phyloP scores from a whole-genome alignment of 30 jellyfish, hydroid and myxozoan genomes.

The Aurelia aurita complex sp. Pacific region DNA sequence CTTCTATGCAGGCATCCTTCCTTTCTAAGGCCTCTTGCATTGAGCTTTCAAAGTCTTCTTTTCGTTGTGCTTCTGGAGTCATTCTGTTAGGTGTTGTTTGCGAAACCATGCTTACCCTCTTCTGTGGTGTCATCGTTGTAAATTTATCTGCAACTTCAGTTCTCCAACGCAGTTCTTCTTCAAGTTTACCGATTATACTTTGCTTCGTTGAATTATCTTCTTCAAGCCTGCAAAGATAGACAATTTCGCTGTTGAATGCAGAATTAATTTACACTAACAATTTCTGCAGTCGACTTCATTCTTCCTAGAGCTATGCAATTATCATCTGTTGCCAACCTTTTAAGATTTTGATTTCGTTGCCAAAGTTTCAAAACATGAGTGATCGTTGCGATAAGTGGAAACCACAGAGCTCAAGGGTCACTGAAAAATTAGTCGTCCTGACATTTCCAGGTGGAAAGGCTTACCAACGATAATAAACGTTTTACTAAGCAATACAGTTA shows the following conservation, averaged over 20 bases:
- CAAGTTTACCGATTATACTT: not conserved
- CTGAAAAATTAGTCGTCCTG: no score
- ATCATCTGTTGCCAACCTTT: not conserved
- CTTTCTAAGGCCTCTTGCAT: conserved; percentile 43
- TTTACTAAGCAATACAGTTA: no score
- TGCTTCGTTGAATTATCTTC: conserved; percentile 21
- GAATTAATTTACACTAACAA: no score
- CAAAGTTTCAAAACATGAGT: no score
- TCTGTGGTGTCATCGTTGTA: conserved; percentile 62
- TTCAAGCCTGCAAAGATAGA: conserved; percentile 12
- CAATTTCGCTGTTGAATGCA: not conserved
- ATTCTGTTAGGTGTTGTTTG: conserved; percentile 45
- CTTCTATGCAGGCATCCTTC: conserved; percentile 50
- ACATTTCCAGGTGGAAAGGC: no score
- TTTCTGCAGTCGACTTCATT: not conserved
- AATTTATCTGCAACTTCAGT: conserved; percentile 15
- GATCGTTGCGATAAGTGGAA: no score
- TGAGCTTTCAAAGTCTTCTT: not conserved
- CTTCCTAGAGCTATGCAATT: not conserved
- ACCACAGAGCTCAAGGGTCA: no score
- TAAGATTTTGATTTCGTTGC: no score
- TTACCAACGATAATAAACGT: no score
- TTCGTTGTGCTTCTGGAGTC: not conserved
- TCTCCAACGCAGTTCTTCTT: conserved; percentile 25
- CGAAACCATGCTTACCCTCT: not conserved